Percentiles rank a stretch among this genome's conserved stretches.
These are phyloP conservation scores for Crambe crambe DNA, from an alignment of 37 sponge, comb jelly and placozoan genomes.

Conservation along the genomic window DNA sequence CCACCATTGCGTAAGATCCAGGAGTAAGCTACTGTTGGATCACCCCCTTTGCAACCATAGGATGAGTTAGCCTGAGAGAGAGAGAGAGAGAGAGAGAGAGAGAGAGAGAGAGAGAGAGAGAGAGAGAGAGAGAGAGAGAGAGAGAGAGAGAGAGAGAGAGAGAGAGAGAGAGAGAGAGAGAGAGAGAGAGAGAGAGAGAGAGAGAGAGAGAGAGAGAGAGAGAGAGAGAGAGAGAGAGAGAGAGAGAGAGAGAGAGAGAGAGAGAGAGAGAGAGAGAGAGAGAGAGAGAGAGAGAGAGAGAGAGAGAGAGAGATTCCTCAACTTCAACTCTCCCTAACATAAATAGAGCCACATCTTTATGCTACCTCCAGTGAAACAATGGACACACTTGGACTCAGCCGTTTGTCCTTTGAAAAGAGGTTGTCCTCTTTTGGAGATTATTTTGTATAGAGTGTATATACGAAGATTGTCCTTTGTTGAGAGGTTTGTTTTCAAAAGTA, in stretches of 20 bases:
- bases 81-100: slow-evolving; percentile 35
- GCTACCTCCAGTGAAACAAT: too few species aligned
- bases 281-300: slow-evolving; percentile 15
- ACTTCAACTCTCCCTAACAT: too few species aligned
- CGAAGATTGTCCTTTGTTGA: too few species aligned
- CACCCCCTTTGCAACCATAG: slow-evolving; percentile 84
- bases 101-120: slow-evolving; percentile 12
- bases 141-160: slow-evolving; percentile 2
- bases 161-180: slow-evolving; percentile 16
- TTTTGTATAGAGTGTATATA: too few species aligned
- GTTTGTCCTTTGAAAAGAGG: too few species aligned
- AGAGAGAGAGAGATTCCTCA: neutral
- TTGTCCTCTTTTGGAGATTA: too few species aligned
- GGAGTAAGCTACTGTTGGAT: slow-evolving; percentile 84
- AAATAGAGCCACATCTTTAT: too few species aligned
- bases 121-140: slow-evolving; percentile 7
- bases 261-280: slow-evolving; percentile 37
- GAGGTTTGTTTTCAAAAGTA: too few species aligned
- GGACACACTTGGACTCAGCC: too few species aligned
- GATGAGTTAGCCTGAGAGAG: slow-evolving; percentile 40
- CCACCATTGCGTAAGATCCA: slow-evolving; percentile 72
- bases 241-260: neutral
- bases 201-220: slow-evolving; percentile 34
- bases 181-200: slow-evolving; percentile 1
- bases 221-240: slow-evolving; percentile 24